These are phyloP conservation scores for Stichopus horrens DNA, from an alignment of 53 echinoderm and acorn worm genomes.

Conservation along the genomic window DNA sequence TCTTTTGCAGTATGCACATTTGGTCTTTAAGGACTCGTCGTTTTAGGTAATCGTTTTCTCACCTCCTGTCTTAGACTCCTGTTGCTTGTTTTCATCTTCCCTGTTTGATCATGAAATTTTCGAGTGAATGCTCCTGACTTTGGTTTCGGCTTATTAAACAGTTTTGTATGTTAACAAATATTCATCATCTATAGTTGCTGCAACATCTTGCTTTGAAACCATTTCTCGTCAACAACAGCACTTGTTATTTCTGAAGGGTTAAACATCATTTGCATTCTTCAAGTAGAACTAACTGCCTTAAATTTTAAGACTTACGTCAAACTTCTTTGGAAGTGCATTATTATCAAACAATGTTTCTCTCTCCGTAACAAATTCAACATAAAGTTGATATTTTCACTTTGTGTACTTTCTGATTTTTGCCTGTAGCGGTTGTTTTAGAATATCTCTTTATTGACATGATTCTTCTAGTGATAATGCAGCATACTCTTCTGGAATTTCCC, in stretches of 20 bases:
- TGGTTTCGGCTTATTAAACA: neutral
- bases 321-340: too few relatives aligned
- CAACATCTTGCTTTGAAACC: too few relatives aligned
- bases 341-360: too few relatives aligned
- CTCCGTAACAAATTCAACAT: too few relatives aligned
- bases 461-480: neutral
- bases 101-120: neutral
- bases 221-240: too few relatives aligned
- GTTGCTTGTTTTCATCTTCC: neutral
- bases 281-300: too few relatives aligned
- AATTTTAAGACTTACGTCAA: too few relatives aligned
- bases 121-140: neutral
- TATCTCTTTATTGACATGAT: too few relatives aligned
- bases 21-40: neutral
- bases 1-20: neutral
- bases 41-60: neutral
- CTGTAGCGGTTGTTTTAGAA: too few relatives aligned
- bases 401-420: too few relatives aligned
- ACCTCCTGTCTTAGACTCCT: neutral
- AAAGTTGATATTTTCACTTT: too few relatives aligned
- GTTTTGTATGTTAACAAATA: neutral
- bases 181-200: neutral
- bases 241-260: neutral
- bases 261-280: neutral
- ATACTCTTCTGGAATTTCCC: neutral